A percentile compares a stretch with the other conserved stretches of the same genome.
These are phyloP conservation scores for Drosophila mauritiana DNA, from an alignment of 1,140 invertebrate species.

Conservation along the genomic window DNA sequence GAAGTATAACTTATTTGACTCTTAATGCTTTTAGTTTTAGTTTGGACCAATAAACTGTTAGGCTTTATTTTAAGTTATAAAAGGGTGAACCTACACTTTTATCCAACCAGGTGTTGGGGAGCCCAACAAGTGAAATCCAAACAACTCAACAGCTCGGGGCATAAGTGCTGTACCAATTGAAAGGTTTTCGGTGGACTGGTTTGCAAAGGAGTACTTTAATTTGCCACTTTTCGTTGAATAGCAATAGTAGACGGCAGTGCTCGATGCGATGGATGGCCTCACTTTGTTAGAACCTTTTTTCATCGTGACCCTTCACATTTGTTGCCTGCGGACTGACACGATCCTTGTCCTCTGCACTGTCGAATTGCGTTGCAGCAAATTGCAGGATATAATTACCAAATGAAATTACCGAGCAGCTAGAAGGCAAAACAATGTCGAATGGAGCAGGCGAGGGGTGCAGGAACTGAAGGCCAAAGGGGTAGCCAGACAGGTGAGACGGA, in stretches of 20 bases:
- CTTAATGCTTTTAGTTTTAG: too few species aligned
- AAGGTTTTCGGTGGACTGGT: too few species aligned
- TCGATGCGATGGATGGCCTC: conserved; percentile 6
- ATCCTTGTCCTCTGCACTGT: conserved; percentile 8
- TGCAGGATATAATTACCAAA: conserved; percentile 63
- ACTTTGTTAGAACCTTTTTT: background rate
- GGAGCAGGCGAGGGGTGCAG: background rate
- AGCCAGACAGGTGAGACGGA: conserved; percentile 17
- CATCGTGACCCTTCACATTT: conserved; percentile 35
- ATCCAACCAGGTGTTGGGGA: too few species aligned
- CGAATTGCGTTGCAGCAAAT: conserved; percentile 43
- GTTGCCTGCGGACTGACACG: background rate
- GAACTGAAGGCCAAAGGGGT: background rate
- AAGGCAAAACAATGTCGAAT: conserved; percentile 56
- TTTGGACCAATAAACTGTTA: too few species aligned
- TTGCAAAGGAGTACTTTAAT: background rate
- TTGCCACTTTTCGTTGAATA: background rate
- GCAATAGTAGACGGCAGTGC: background rate
- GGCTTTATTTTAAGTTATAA: too few species aligned
- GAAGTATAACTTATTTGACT: too few species aligned
- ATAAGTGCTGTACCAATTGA: too few species aligned
- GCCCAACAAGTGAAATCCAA: too few species aligned
- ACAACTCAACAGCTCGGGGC: too few species aligned
- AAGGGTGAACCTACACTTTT: too few species aligned
- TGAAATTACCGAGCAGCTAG: conserved; percentile 57